phyloP scores from a whole-genome alignment of 2,888 invertebrate genomes.

The Steinernema hermaphroditum region DNA sequence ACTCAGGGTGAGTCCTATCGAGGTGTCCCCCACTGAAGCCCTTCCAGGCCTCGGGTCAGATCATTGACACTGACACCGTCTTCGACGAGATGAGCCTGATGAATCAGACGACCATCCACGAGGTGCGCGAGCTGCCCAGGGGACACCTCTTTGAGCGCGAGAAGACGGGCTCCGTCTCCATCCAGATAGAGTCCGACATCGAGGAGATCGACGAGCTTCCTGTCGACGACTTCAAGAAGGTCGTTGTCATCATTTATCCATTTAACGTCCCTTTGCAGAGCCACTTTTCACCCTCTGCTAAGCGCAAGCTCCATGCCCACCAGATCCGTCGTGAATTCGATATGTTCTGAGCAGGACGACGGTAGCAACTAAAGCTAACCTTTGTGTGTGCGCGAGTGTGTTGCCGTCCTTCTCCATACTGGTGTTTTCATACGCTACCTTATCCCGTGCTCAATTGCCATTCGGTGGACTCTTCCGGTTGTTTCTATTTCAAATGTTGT shows the following conservation, averaged over 20 bases:
- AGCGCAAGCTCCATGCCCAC: background rate
- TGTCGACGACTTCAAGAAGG: background rate
- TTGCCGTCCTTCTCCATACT: too few relatives aligned
- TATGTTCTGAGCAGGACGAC: too few relatives aligned
- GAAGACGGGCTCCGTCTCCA: background rate
- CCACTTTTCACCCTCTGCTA: background rate
- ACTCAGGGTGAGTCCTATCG: conserved; percentile 29
- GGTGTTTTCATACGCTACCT: too few relatives aligned
- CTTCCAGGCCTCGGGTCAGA: background rate
- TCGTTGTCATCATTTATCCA: too few relatives aligned
- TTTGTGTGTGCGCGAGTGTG: too few relatives aligned
- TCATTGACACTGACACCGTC: background rate
- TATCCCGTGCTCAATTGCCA: too few relatives aligned
- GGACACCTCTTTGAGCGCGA: background rate
- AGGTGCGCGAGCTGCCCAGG: background rate
- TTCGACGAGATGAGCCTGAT: conserved; percentile 1
- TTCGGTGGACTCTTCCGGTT: too few relatives aligned
- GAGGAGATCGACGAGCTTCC: background rate
- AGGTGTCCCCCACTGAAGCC: background rate
- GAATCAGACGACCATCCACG: conserved; percentile 19
- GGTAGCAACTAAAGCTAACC: too few relatives aligned
- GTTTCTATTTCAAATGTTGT: too few relatives aligned
- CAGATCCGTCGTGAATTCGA: too few relatives aligned
- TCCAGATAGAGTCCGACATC: conserved; percentile 11
- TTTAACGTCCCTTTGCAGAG: background rate